Evolutionary conservation across 2,113 vertebrate species (phyloP).

Genomic region (Vulpes ferrilata): DNA sequence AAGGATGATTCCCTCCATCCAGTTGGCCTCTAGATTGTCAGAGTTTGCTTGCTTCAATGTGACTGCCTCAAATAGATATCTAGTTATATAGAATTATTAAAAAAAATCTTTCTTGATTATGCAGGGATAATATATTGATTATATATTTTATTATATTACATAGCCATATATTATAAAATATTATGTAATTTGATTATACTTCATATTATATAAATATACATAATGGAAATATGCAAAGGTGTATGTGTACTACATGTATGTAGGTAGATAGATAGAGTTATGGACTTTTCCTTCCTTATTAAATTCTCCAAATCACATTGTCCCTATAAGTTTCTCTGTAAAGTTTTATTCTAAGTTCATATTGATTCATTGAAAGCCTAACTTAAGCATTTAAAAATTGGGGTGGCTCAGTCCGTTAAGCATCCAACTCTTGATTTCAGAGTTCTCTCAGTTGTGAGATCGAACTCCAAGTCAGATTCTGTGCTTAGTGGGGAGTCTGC

Average conservation of each 20-base stretch:
- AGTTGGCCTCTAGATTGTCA: accelerated
- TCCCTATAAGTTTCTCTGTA: background rate
- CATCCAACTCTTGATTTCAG: too few relatives aligned
- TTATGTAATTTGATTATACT: background rate
- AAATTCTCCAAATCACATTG: background rate
- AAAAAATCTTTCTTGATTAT: background rate
- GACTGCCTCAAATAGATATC: background rate
- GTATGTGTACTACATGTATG: too few relatives aligned
- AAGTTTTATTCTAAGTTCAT: background rate
- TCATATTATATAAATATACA: background rate
- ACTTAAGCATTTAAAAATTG: background rate
- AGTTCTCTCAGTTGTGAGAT: background rate
- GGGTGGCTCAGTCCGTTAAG: too few relatives aligned
- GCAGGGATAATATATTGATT: background rate
- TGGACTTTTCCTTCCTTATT: background rate
- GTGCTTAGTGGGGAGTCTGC: background rate
- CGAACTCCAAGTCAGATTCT: background rate
- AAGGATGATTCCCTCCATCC: background rate
- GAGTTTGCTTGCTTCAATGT: background rate
- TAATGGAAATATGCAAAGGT: background rate
- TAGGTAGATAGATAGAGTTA: background rate
- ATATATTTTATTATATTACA: background rate
- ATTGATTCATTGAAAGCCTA: background rate
- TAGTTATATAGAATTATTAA: too few relatives aligned
- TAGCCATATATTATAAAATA: background rate